Conservation (phyloP, 2,113 vertebrate species). For the Nannospalax galili region DNA sequence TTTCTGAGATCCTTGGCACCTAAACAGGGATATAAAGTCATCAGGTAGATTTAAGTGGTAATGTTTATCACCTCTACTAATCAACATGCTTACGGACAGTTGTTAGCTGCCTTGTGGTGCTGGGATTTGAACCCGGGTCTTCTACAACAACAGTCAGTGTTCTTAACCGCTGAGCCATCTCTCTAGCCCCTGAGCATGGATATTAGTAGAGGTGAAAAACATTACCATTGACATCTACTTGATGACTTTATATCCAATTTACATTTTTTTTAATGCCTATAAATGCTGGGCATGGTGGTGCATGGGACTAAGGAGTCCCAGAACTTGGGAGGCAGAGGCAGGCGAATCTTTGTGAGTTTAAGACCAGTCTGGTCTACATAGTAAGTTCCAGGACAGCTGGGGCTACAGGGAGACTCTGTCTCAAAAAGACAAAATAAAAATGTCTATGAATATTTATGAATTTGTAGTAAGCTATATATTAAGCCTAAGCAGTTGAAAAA, state of each 20-base stretch:
- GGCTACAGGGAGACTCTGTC: neutral
- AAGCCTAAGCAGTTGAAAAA: neutral
- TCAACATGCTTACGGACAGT: no score
- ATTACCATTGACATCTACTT: no score
- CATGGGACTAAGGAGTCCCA: neutral
- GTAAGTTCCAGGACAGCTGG: neutral
- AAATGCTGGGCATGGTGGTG: no score
- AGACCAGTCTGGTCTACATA: neutral
- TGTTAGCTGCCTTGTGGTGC: no score
- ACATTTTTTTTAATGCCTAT: no score
- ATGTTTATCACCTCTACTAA: no score
- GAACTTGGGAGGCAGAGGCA: no score
- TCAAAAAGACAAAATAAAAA: neutral
- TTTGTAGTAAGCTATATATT: neutral
- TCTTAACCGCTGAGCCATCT: neutral
- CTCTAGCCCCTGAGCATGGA: neutral
- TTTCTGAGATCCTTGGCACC: no score
- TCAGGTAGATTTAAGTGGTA: no score
- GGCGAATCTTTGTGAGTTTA: neutral
- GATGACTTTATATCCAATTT: no score
- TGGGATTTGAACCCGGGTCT: neutral
- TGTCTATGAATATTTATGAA: conserved; percentile 25
- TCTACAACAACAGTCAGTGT: neutral
- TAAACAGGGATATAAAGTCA: no score
- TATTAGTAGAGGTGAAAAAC: no score